Evolutionary conservation across 1,140 invertebrate genomes (phyloP).

Genomic region (Amyelois transitella): DNA sequence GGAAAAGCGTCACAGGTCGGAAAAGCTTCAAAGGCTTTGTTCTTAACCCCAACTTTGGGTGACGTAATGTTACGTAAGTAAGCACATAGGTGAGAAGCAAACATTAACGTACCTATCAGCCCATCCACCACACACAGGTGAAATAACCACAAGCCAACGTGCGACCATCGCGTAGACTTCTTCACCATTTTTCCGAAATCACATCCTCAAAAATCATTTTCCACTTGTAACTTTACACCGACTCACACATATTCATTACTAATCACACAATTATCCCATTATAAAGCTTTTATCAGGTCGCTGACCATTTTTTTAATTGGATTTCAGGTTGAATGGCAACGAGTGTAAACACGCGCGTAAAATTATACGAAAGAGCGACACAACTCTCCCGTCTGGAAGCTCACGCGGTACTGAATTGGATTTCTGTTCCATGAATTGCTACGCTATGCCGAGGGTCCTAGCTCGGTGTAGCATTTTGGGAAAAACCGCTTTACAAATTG

Average conservation of each 20-base stretch:
- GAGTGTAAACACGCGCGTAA: constrained; percentile 43
- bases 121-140: constrained; percentile 37
- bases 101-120: constrained; percentile 46
- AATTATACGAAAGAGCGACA: constrained; percentile 14
- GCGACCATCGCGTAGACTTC: constrained; percentile 46
- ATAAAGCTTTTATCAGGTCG: constrained; percentile 30
- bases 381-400: constrained; percentile 24
- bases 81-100: background rate
- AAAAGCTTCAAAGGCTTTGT: background rate
- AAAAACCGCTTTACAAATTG: constrained; percentile 45
- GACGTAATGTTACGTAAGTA: background rate
- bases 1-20: no score
- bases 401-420: constrained; percentile 42
- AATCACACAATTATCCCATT: constrained; percentile 41
- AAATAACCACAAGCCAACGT: constrained; percentile 45
- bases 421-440: background rate
- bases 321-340: constrained; percentile 47
- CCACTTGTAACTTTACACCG: constrained; percentile 31
- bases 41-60: background rate
- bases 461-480: constrained; percentile 28
- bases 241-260: constrained; percentile 39
- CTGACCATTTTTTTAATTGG: constrained; percentile 51
- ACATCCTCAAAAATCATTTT: constrained; percentile 58
- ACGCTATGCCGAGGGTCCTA: constrained; percentile 17
- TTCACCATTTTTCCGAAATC: constrained; percentile 66